Base-by-base conservation (phyloP, 2,797 vertebrate species). In the Anas bernieri region DNA sequence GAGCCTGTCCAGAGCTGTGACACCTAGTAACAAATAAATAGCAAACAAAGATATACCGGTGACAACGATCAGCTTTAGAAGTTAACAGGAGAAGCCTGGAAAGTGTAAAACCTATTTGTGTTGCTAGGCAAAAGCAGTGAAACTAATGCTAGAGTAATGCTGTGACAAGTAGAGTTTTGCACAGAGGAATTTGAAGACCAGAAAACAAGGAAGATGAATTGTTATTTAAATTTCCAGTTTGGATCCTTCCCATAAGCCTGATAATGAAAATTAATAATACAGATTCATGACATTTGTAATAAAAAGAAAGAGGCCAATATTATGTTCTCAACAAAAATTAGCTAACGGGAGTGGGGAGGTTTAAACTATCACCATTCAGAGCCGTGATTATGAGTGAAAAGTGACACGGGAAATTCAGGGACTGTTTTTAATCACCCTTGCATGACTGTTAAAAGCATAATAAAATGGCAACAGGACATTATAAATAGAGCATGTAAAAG, bases 381-480 rank as follows among this genome's bases (percentile, higher is more conserved):
- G 74, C 39, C 81, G 48, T 35, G 88, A 94, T 52, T 83, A 96
- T 92, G 92, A 93, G 90, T 96, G 94, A 97, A 96, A 96, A 96
- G 82, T 95, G 96, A 96, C 96, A 94, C 66, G 31, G 94, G 89
- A 93, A 94, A 86, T 86, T 86, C 15, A 61, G 62, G 62, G 90
- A 87, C 92, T 96, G 95, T 93, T 96, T 96, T 92, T 96, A 96
- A 94, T 95, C 95, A 95, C 74, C 35, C 63, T 88, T 93, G 82
- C 86, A 91, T 76, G 91, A 90, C 66, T 94, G 67, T 75, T 93
- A 94, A 95, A 94, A 77, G 74, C 83, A 97, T 72, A 97, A 94
- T 95, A 96, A 94, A 97, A 97, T 61, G 78, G 83, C 81, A 96
- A 85, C 88, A 83, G 17, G 75, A 59, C 91, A 95, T 96, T 96